Evolutionary conservation across 1,140 invertebrate species (phyloP).

Genomic region (Rhynchophorus ferrugineus): DNA sequence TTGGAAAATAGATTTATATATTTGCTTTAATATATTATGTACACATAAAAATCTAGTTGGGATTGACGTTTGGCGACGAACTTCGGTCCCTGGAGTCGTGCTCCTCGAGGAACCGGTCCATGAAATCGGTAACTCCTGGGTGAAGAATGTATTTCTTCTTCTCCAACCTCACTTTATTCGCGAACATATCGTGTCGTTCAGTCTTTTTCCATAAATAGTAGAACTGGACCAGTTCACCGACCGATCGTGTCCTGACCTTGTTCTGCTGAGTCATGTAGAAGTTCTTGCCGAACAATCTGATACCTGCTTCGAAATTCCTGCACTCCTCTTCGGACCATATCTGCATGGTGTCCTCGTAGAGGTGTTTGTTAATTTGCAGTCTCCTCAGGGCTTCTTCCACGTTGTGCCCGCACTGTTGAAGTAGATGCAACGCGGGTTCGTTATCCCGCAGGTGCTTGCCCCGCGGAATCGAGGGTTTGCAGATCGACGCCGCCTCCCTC

Average conservation of each 20-base stretch:
- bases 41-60: too few relatives aligned
- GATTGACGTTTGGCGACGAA: constrained; percentile 38
- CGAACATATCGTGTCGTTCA: constrained; percentile 87
- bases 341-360: constrained; percentile 59
- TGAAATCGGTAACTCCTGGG: constrained; percentile 75
- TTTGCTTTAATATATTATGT: too few relatives aligned
- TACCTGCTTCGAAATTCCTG: constrained; percentile 88
- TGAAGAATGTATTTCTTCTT: constrained; percentile 80
- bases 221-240: constrained; percentile 92
- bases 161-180: constrained; percentile 69
- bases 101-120: constrained; percentile 42
- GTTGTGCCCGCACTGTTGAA: constrained; percentile 90
- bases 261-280: constrained; percentile 89
- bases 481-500: constrained; percentile 53
- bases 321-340: constrained; percentile 96
- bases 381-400: constrained; percentile 72
- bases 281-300: constrained; percentile 88
- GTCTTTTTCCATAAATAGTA: constrained; percentile 99
- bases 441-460: constrained; percentile 82
- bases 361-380: constrained; percentile 67
- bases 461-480: constrained; percentile 48
- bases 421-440: constrained; percentile 82
- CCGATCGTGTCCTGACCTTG: constrained; percentile 85
- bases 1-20: too few relatives aligned
- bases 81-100: constrained; percentile 51